These are phyloP conservation scores for Xanthorhoe designata DNA, from an alignment of 2,888 invertebrate genomes.

Conservation along the genomic window DNA sequence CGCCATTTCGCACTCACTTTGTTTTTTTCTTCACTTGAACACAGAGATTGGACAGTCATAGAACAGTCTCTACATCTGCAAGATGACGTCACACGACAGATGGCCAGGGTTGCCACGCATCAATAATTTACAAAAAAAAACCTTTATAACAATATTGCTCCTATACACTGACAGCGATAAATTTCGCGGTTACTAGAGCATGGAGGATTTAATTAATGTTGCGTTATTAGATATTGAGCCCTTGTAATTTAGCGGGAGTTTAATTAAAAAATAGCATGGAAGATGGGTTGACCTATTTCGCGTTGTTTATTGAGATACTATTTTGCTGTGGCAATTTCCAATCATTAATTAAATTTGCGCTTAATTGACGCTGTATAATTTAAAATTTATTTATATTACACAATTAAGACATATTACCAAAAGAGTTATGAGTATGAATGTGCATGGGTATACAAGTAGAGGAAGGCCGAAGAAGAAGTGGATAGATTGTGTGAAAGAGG, in stretches of 20 bases:
- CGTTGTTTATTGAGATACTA: slow-evolving; percentile 2
- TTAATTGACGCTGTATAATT: background rate
- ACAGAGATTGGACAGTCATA: slow-evolving; percentile 34
- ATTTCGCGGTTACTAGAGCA: slow-evolving; percentile 46
- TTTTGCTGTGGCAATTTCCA: slow-evolving; percentile 2
- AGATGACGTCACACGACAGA: slow-evolving; percentile 51
- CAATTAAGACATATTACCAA: no score
- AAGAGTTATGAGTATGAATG: no score
- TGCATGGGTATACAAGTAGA: no score
- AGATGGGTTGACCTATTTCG: slow-evolving; percentile 34
- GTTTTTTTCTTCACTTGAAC: no score
- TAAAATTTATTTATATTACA: no score
- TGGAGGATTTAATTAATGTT: slow-evolving; percentile 46
- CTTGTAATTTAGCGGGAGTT: slow-evolving; percentile 42
- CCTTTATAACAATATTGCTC: slow-evolving; percentile 40
- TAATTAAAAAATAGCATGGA: slow-evolving; percentile 43
- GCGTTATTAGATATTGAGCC: slow-evolving; percentile 45
- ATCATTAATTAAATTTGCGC: background rate
- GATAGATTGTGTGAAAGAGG: no score
- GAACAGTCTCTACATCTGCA: slow-evolving; percentile 53
- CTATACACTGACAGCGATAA: slow-evolving; percentile 43
- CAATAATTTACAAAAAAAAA: slow-evolving; percentile 38
- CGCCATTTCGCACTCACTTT: slow-evolving; percentile 65
- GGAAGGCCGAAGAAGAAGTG: no score
- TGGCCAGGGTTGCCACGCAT: slow-evolving; percentile 64